Conservation (phyloP, 2,113 vertebrate species). For the Centrocercus urophasianus region DNA sequence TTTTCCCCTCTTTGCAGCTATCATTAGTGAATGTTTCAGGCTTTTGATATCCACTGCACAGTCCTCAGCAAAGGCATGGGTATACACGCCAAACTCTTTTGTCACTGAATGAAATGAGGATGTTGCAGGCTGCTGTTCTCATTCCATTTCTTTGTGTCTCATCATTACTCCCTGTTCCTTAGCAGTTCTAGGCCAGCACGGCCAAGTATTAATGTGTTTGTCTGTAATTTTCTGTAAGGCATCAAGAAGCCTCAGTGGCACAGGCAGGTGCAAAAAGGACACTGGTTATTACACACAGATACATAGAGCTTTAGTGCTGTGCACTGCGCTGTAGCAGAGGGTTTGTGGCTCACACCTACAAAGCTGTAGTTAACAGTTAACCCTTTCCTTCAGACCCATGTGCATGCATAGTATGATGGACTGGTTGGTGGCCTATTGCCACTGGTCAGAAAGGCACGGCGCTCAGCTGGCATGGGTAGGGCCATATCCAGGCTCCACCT, state of each 20-base stretch:
- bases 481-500: neutral
- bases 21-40: neutral
- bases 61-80: neutral
- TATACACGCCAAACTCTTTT: neutral
- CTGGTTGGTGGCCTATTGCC: neutral
- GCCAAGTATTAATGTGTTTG: neutral
- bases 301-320: neutral
- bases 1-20: neutral
- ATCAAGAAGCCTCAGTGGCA: neutral
- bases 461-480: neutral
- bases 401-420: neutral
- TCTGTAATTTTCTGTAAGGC: neutral
- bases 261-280: neutral
- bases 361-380: neutral
- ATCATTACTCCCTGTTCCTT: neutral
- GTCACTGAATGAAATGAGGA: neutral
- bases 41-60: neutral
- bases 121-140: neutral
- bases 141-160: neutral
- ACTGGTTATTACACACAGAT: neutral
- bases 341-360: neutral
- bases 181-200: neutral
- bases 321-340: neutral
- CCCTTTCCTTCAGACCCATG: neutral
- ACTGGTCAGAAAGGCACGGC: neutral